Conservation (phyloP, 1,140 invertebrate species). For the Hycleus phaleratus region DNA sequence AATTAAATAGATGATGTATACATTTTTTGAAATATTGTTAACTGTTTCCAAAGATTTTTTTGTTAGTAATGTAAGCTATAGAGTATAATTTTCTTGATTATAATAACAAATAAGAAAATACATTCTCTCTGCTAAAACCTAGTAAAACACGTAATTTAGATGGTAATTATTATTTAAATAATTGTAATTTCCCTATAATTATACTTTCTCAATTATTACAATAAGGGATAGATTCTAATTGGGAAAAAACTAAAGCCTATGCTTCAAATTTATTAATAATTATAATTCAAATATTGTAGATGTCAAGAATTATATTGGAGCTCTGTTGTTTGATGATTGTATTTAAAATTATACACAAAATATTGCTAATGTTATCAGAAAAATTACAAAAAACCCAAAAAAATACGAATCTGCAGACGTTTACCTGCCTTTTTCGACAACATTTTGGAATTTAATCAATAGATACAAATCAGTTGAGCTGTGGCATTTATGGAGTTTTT, state of each 20-base stretch:
- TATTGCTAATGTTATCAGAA: background rate
- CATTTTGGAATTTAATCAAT: constrained; percentile 4
- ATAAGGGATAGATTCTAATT: no score
- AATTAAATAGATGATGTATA: constrained; percentile 37
- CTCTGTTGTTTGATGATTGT: background rate
- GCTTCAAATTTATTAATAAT: constrained; percentile 14
- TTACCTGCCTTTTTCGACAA: constrained; percentile 31
- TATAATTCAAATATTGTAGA: constrained; percentile 30
- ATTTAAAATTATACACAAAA: background rate
- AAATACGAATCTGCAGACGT: constrained; percentile 4
- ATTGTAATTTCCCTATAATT: background rate
- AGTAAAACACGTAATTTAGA: background rate
- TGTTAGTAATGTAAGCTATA: constrained; percentile 34
- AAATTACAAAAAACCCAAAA: constrained; percentile 1
- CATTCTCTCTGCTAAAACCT: constrained; percentile 3
- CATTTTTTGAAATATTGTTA: constrained; percentile 40
- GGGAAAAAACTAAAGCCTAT: constrained; percentile 4
- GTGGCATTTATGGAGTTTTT: constrained; percentile 34
- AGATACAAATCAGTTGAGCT: constrained; percentile 29
- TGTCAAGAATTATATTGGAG: constrained; percentile 17
- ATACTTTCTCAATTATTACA: background rate
- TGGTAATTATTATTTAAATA: no score
- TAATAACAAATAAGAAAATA: constrained; percentile 26
- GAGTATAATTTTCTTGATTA: background rate
- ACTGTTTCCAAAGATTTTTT: constrained; percentile 41